phyloP scores from a whole-genome alignment of 2,888 invertebrate species.

The Isoperla grammatica region DNA sequence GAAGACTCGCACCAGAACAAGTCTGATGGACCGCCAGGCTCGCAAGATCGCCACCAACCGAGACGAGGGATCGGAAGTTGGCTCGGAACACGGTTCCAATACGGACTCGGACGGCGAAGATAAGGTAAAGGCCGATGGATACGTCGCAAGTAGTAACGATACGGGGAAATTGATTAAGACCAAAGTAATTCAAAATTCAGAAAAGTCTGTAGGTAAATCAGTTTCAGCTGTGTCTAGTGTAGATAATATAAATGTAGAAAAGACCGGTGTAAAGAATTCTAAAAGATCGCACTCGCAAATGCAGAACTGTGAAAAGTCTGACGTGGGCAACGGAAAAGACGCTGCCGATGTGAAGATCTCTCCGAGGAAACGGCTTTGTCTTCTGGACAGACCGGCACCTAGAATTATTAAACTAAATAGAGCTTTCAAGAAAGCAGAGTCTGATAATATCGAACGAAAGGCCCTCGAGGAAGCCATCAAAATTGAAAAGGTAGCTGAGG shows the following conservation, averaged over 20 bases:
- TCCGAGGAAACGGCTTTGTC: not conserved
- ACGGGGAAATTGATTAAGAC: too few species aligned
- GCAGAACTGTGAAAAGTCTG: not conserved
- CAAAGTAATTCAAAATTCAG: too few species aligned
- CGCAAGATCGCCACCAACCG: conserved; percentile 60
- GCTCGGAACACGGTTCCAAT: conserved; percentile 77
- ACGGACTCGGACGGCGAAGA: conserved; percentile 86
- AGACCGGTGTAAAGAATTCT: too few species aligned
- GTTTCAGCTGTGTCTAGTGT: too few species aligned
- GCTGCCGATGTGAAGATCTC: not conserved
- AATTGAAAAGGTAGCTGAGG: not conserved
- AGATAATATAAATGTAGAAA: too few species aligned
- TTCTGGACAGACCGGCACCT: not conserved
- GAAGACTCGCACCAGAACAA: conserved; percentile 86
- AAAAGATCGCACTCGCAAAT: too few species aligned
- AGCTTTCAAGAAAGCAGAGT: too few species aligned
- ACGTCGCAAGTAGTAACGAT: too few species aligned
- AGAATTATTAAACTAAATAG: not conserved
- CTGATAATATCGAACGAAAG: too few species aligned
- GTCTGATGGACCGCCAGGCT: conserved; percentile 86
- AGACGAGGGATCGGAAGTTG: conserved; percentile 72
- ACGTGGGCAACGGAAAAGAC: not conserved
- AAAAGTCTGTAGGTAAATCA: too few species aligned
- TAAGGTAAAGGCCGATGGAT: conserved; percentile 56
- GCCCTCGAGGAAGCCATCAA: not conserved